phyloP scores from a whole-genome alignment of 2,888 invertebrate species.

The Agriotes lineatus region DNA sequence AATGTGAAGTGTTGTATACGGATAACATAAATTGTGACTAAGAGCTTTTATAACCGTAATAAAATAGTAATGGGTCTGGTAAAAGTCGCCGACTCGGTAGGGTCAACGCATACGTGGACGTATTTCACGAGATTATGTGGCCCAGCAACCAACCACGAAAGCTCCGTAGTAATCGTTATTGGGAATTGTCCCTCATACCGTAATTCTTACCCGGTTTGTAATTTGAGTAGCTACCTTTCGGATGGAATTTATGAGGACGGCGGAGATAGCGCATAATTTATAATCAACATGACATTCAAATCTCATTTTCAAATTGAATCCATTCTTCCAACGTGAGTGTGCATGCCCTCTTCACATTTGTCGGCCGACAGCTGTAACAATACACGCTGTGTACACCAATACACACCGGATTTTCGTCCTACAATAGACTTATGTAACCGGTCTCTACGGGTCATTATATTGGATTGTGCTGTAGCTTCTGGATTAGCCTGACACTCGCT shows the following conservation, averaged over 20 bases:
- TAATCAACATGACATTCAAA: constrained; percentile 43
- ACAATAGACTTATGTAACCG: constrained; percentile 56
- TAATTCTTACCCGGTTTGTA: constrained; percentile 41
- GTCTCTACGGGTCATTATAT: constrained; percentile 60
- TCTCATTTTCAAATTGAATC: constrained; percentile 42
- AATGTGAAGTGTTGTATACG: constrained; percentile 60
- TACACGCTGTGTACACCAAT: constrained; percentile 46
- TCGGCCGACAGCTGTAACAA: constrained; percentile 59
- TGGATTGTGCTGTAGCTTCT: constrained; percentile 60
- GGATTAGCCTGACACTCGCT: constrained; percentile 59
- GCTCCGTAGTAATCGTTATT: constrained; percentile 44
- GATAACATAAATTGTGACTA: constrained; percentile 62
- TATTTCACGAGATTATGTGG: constrained; percentile 52
- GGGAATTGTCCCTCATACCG: constrained; percentile 40
- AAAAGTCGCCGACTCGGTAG: constrained; percentile 54
- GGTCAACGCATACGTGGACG: constrained; percentile 54
- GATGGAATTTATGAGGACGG: constrained; percentile 36
- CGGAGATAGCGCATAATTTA: constrained; percentile 36
- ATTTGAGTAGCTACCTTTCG: constrained; percentile 39
- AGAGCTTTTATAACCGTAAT: constrained; percentile 63
- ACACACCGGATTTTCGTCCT: constrained; percentile 44
- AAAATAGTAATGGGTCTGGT: constrained; percentile 63
- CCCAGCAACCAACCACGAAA: constrained; percentile 43
- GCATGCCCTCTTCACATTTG: constrained; percentile 49
- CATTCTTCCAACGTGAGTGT: constrained; percentile 39